Conservation (phyloP, 2,113 vertebrate species). For the Aramus guarauna region DNA sequence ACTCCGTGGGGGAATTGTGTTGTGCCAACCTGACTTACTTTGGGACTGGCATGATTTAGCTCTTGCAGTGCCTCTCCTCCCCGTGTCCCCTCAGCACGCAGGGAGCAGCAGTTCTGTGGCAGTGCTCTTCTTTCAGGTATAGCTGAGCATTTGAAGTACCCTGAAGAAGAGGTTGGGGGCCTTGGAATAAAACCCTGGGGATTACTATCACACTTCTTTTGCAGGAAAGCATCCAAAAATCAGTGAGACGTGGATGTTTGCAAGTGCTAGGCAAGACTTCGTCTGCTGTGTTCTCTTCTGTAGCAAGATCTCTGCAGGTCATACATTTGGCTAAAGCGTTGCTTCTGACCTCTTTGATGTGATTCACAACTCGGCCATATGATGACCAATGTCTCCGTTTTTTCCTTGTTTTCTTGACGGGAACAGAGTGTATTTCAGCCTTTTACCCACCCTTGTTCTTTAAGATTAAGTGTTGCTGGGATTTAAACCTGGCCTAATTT, state of each 20-base stretch:
- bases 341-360: not conserved
- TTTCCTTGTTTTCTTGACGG: not conserved
- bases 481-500: not conserved
- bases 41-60: not conserved
- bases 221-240: not conserved
- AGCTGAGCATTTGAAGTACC: not conserved
- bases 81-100: rapidly evolving
- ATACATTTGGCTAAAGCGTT: not conserved
- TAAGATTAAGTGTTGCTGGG: not conserved
- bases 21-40: not conserved
- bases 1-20: not conserved
- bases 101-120: not conserved
- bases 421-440: not conserved
- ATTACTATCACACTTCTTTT: not conserved
- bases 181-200: not conserved
- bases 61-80: not conserved
- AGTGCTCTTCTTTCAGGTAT: not conserved
- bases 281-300: not conserved
- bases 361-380: not conserved
- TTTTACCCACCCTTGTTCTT: not conserved
- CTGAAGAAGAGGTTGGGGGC: not conserved
- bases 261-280: not conserved
- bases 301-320: not conserved
- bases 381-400: not conserved
- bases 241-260: not conserved